phyloP scores from a whole-genome alignment of 2,797 vertebrate species.

The Anguilla anguilla region DNA sequence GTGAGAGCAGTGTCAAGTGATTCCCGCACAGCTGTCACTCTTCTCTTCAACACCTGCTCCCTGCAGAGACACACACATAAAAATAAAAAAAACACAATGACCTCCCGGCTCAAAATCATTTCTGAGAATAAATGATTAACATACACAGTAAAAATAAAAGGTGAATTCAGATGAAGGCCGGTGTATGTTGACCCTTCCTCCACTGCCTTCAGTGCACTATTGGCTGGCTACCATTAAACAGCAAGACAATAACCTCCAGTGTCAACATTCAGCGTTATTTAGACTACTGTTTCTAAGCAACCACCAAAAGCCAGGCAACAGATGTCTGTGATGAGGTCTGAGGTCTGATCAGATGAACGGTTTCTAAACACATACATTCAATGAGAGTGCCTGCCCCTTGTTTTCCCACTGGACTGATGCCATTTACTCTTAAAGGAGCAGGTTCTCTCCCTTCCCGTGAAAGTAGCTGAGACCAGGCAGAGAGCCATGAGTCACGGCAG shows the following conservation, averaged over 20 bases:
- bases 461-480: neutral
- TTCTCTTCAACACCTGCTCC: constrained; percentile 70
- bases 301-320: constrained; percentile 44
- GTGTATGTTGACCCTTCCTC: neutral
- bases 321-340: neutral
- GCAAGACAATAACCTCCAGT: constrained; percentile 19
- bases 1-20: constrained; percentile 64
- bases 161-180: neutral
- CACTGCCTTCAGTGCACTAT: neutral
- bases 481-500: neutral
- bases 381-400: neutral
- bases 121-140: neutral
- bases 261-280: constrained; percentile 17
- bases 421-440: constrained; percentile 4
- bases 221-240: constrained; percentile 12
- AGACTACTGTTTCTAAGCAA: constrained; percentile 61
- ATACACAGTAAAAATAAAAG: neutral
- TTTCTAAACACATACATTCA: constrained; percentile 8
- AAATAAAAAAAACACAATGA: neutral
- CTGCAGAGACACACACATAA: constrained; percentile 49
- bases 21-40: constrained; percentile 67
- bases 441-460: neutral
- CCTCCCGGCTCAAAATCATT: neutral
- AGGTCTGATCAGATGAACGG: constrained; percentile 18
- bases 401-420: neutral